phyloP scores from a whole-genome alignment of 2,888 invertebrate species.

The Harmothoe impar region DNA sequence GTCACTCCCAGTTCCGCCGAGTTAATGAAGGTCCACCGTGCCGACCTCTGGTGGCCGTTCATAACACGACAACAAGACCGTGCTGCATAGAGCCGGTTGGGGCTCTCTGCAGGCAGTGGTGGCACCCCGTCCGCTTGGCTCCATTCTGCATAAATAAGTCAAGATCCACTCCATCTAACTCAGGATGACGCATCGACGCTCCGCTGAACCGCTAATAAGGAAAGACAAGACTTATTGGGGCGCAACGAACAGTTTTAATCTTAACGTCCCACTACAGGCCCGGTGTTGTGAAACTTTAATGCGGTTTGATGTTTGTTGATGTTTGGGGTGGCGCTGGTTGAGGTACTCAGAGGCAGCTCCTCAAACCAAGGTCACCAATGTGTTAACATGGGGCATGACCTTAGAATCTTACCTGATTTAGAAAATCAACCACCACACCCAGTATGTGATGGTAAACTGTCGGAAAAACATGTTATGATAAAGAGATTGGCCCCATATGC shows the following conservation, averaged over 20 bases:
- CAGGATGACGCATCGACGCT: slow-evolving; percentile 14
- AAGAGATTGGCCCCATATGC: too few species aligned
- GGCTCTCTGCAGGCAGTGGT: not conserved
- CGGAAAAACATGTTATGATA: too few species aligned
- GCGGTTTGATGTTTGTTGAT: not conserved
- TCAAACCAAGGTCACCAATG: too few species aligned
- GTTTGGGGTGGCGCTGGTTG: not conserved
- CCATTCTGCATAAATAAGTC: not conserved
- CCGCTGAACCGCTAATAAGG: slow-evolving; percentile 17
- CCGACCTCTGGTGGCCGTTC: slow-evolving; percentile 34
- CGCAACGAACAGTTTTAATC: slow-evolving; percentile 42
- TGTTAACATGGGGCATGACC: too few species aligned
- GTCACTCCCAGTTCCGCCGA: not conserved
- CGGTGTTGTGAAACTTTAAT: slow-evolving; percentile 31
- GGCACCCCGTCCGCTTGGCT: not conserved
- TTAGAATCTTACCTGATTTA: too few species aligned
- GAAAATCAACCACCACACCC: too few species aligned
- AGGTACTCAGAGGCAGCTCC: not conserved
- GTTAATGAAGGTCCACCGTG: slow-evolving; percentile 41
- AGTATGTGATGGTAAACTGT: too few species aligned
- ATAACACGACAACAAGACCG: slow-evolving; percentile 30
- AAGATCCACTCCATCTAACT: slow-evolving; percentile 20
- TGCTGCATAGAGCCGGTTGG: not conserved
- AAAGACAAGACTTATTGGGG: slow-evolving; percentile 32
- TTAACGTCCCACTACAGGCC: not conserved